These are phyloP conservation scores for Acholoe squamosa DNA, from an alignment of 2,888 invertebrate species.

Conservation along the genomic window DNA sequence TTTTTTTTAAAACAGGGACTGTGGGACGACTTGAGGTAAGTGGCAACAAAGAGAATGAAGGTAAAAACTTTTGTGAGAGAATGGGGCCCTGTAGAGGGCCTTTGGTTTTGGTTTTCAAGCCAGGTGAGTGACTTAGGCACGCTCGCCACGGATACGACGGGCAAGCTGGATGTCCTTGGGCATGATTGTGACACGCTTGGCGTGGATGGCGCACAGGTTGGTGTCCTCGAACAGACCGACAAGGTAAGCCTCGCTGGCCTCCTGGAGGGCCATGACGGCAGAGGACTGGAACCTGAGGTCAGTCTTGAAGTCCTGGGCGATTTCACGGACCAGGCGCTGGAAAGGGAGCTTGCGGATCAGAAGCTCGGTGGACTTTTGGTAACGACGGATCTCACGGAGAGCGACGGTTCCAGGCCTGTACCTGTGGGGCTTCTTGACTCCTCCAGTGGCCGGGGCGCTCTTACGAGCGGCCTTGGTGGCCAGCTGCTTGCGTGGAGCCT, in stretches of 20 bases:
- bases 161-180: constrained; percentile 98
- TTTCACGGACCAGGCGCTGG: constrained; percentile 83
- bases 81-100: constrained; percentile 58
- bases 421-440: constrained; percentile 83
- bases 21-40: too few relatives aligned
- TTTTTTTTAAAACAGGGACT: too few relatives aligned
- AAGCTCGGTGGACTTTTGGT: constrained; percentile 83
- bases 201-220: constrained; percentile 98
- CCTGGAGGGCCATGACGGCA: constrained; percentile 83
- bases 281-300: constrained; percentile 83
- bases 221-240: constrained; percentile 97
- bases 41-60: not conserved
- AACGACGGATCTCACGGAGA: constrained; percentile 83
- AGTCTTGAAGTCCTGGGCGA: constrained; percentile 84
- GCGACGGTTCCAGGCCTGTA: constrained; percentile 84
- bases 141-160: constrained; percentile 97
- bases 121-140: constrained; percentile 83
- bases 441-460: constrained; percentile 83
- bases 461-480: constrained; percentile 77
- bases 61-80: not conserved
- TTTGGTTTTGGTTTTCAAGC: not conserved
- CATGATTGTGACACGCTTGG: constrained; percentile 98
- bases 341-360: constrained; percentile 83
- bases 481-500: constrained; percentile 82
- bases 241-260: constrained; percentile 69